Conservation (phyloP, 2,113 vertebrate genomes). For the Oostethus manadensis region DNA sequence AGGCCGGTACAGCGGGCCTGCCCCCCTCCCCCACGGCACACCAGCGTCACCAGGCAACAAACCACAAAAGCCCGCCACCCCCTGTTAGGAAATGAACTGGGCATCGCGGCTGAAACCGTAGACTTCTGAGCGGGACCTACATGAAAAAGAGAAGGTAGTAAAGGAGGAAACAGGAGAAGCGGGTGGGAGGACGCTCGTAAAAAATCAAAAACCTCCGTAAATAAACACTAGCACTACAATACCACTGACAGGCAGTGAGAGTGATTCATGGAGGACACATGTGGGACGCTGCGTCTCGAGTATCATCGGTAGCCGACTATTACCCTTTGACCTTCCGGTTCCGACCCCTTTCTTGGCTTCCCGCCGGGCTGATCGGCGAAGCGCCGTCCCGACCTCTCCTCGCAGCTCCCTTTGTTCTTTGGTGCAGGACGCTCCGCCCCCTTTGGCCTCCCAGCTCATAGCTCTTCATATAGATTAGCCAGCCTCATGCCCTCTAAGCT, state of each 20-base stretch:
- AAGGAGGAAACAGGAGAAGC: constrained; percentile 42
- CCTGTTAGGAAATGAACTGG: constrained; percentile 65
- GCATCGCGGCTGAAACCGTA: constrained; percentile 19
- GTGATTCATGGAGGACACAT: constrained; percentile 50
- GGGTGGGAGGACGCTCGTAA: constrained; percentile 42
- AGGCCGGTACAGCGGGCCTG: constrained; percentile 57
- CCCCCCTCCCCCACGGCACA: constrained; percentile 51
- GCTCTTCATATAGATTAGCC: constrained; percentile 36
- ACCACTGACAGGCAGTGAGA: constrained; percentile 18
- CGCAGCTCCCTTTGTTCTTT: constrained; percentile 62
- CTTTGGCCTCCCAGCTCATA: constrained; percentile 32
- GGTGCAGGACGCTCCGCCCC: constrained; percentile 32
- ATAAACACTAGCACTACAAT: no score
- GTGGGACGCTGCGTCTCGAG: constrained; percentile 18
- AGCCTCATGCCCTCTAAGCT: constrained; percentile 23
- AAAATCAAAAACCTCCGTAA: constrained; percentile 21
- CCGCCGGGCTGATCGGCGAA: constrained; percentile 44
- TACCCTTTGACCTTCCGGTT: constrained; percentile 37
- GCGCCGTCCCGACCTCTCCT: constrained; percentile 51
- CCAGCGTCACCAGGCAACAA: constrained; percentile 69
- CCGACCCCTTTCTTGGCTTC: constrained; percentile 53
- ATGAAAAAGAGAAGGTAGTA: constrained; percentile 46
- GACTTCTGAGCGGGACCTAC: constrained; percentile 46
- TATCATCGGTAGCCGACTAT: constrained; percentile 34
- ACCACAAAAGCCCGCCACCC: constrained; percentile 60